These are phyloP conservation scores for Pyrgilauda ruficollis DNA, from an alignment of 2,113 vertebrate genomes.

Conservation along the genomic window DNA sequence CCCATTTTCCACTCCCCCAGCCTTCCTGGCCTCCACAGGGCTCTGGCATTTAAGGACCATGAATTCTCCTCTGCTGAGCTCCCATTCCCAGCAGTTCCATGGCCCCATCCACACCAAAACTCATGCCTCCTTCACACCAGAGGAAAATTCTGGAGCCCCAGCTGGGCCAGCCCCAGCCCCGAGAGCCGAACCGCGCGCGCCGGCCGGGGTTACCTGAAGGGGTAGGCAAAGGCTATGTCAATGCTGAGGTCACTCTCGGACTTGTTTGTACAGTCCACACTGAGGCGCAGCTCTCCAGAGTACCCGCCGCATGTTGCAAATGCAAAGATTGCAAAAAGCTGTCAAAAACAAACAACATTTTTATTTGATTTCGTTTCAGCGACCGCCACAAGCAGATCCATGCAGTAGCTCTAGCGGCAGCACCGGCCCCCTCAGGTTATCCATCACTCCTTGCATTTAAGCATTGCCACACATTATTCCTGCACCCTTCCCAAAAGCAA, in stretches of 20 bases:
- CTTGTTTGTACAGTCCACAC: slow-evolving; percentile 96
- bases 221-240: slow-evolving; percentile 90
- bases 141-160: neutral
- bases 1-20: neutral
- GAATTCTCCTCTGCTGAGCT: neutral
- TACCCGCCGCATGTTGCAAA: slow-evolving; percentile 99
- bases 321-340: slow-evolving; percentile 99
- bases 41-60: neutral
- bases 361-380: neutral
- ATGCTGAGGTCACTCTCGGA: slow-evolving; percentile 94
- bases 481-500: neutral
- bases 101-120: neutral
- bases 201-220: slow-evolving; percentile 85
- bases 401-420: neutral
- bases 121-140: neutral
- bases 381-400: neutral
- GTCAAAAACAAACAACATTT: slow-evolving; percentile 48
- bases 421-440: neutral
- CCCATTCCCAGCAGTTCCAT: neutral
- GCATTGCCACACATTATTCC: neutral
- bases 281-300: slow-evolving; percentile 91
- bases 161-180: neutral
- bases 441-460: neutral
- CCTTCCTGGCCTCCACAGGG: neutral
- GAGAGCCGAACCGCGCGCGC: rapidly evolving